Evolutionary conservation across 2,797 vertebrate genomes (phyloP), one percentile per base, ranked within the genome.

Genomic region (Microctenopoma steveboyesi): DNA sequence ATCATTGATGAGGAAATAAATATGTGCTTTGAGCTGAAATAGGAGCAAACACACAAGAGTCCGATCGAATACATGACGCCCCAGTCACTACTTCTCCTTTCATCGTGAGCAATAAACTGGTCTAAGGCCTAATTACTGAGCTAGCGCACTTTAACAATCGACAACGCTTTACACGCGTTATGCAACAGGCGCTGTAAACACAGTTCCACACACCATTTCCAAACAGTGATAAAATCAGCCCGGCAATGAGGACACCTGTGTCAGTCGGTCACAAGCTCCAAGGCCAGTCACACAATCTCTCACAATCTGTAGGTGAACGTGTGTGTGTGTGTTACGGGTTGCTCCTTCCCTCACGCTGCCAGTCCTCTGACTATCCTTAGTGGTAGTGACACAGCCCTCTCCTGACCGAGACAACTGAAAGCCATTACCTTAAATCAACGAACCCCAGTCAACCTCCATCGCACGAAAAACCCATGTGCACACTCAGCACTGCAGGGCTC

Each of bases 341-440:
- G 56, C 0, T 25, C 48, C 58, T 66, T 57, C 50, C 35, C 51
- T 64, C 25, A 51, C 14, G 27, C 42, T 64, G 69, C 54, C 72
- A 65, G 54, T 69, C 47, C 37, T 18, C 37, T 3, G 43, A 72
- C 68, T 56, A 35, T 55, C 50, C 72, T 1, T 60, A 67, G 61
- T 28, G 40, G 60, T 45, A 68, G 80, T 60, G 56, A 81, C 76
- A 68, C 16, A 3, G 40, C 3, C 60, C 30, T 74, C 35, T 78
- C 48, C 75, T 48, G 69, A 54, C 73, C 63, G 61, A 76, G 70
- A 69, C 79, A 67, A 87, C 72, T 86, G 74, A 77, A 78, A 88
- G 63, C 74, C 64, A 82, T 87, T 83, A 84, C 63, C 76, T 83
- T 84, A 89, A 85, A 79, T 84, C 77, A 89, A 86, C 82, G 84